These are phyloP conservation scores for Archivesica marissinica DNA, from an alignment of 1,140 invertebrate species.

Conservation along the genomic window DNA sequence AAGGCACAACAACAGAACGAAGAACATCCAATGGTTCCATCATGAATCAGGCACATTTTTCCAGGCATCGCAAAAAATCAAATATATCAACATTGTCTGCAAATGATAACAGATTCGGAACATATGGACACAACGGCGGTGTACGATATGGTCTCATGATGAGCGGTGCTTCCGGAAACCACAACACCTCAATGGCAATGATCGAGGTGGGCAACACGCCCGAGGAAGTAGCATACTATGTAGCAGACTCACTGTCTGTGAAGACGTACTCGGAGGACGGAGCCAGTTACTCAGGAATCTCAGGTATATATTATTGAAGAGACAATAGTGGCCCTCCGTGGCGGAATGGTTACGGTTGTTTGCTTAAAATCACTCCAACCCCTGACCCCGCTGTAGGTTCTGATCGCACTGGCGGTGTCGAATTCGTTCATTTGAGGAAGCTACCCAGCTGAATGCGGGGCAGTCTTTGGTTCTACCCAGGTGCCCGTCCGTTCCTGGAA, in stretches of 20 bases:
- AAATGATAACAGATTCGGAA: neutral
- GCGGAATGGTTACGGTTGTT: no score
- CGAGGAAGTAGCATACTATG: constrained; percentile 2
- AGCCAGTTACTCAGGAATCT: constrained; percentile 36
- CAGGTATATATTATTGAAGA: no score
- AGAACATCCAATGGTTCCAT: constrained; percentile 75
- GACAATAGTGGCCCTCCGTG: no score
- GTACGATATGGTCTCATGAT: constrained; percentile 11
- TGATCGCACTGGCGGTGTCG: no score
- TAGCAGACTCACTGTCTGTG: neutral
- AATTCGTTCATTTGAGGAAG: no score
- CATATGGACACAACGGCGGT: constrained; percentile 82
- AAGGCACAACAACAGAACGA: constrained; percentile 64
- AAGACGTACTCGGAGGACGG: constrained; percentile 38
- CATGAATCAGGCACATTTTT: constrained; percentile 79
- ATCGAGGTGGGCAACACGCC: constrained; percentile 36
- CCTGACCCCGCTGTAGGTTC: no score
- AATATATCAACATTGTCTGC: constrained; percentile 7
- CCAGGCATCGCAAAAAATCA: constrained; percentile 48
- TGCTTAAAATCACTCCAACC: no score
- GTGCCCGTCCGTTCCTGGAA: no score
- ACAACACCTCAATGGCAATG: constrained; percentile 63
- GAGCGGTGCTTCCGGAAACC: constrained; percentile 53
- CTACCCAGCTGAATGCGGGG: no score
- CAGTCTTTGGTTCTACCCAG: no score